Base-by-base conservation (phyloP, 2,797 vertebrate genomes). In the Nannoperca obscura region DNA sequence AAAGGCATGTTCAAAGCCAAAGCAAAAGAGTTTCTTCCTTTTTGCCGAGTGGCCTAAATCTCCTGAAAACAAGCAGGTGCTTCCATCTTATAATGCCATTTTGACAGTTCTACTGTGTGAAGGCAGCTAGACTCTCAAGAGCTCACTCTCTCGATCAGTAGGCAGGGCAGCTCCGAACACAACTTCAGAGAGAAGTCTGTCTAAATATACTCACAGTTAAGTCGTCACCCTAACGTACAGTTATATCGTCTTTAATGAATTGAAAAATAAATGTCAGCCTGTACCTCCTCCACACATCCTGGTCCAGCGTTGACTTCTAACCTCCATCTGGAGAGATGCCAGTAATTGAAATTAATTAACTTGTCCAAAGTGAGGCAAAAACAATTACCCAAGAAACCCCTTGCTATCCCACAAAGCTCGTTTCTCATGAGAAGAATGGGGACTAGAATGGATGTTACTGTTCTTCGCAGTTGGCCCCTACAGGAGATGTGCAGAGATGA, bases 311-410 rank as follows among this genome's bases (percentile, higher is more conserved):
- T 86, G 88, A 88, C 86, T 76, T 85, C 70, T 90, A 82, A 93
- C 89, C 90, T 83, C 57, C 71, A 27, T 24, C 72, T 73, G 30
- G 44, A 88, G 80, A 75, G 78, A 71, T 36, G 83, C 66, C 64
- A 78, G 83, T 94, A 94, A 95, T 94, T 95, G 90, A 92, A 95
- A 95, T 94, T 77, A 94, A 95, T 95, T 90, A 94, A 93, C 83
- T 92, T 93, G 91, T 94, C 90, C 78, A 85, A 79, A 70, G 64
- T 84, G 76, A 77, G 84, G 79, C 88, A 87, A 89, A 92, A 94
- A 92, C 92, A 95, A 94, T 95, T 93, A 95, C 71, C 86, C 82
- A 74, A 76, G 88, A 70, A 75, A 73, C 89, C 50, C 71, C 78
- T 88, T 72, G 65, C 89, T 91, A 92, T 92, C 94, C 93, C 93